phyloP scores from a whole-genome alignment of 2,113 vertebrate genomes.

The Pampusana beccarii region DNA sequence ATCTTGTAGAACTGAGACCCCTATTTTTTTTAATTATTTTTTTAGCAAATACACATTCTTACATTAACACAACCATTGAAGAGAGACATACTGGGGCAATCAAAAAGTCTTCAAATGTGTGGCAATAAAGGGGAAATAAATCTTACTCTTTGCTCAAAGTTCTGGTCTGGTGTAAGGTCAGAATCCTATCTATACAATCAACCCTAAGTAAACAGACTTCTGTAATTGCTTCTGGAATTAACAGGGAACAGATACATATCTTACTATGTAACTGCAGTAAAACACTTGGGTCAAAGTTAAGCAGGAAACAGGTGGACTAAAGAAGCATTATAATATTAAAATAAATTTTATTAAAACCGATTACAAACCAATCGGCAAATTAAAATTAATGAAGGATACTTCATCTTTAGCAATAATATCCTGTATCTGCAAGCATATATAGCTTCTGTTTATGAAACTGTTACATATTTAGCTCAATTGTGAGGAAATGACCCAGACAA shows the following conservation, averaged over 20 bases:
- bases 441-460: constrained; percentile 63
- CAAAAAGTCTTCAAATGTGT: background rate
- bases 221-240: constrained; percentile 20
- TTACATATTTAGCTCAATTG: constrained; percentile 64
- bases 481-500: constrained; percentile 51
- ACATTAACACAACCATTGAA: background rate
- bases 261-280: constrained; percentile 36
- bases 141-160: background rate
- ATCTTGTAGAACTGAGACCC: background rate
- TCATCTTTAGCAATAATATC: constrained; percentile 54
- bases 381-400: constrained; percentile 58
- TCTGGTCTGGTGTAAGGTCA: background rate
- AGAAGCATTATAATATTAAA: constrained; percentile 52
- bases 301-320: constrained; percentile 55
- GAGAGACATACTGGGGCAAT: background rate
- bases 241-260: constrained; percentile 20
- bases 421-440: constrained; percentile 24
- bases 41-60: background rate
- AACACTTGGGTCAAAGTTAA: constrained; percentile 56
- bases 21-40: background rate
- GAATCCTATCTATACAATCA: background rate
- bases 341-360: constrained; percentile 72
- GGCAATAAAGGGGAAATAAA: background rate
- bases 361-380: constrained; percentile 57
- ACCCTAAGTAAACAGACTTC: background rate